Percentiles rank a stretch among this genome's conserved stretches.
Evolutionary conservation across 2,113 vertebrate genomes (phyloP).

Genomic region (Gnathonemus longibarbis): DNA sequence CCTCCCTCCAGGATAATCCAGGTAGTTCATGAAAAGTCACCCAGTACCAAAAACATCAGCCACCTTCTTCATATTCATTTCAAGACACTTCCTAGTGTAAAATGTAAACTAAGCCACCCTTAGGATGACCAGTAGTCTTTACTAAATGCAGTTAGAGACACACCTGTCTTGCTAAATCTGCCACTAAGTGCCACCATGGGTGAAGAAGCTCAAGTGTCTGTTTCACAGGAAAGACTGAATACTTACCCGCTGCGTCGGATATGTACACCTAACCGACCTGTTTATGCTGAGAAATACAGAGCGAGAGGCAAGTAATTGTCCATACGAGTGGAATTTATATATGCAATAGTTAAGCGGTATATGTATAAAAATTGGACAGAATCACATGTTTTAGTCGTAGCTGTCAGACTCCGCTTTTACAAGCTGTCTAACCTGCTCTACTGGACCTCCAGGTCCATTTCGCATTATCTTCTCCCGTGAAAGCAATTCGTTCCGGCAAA

Average conservation of each 20-base stretch:
- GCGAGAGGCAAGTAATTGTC: neutral
- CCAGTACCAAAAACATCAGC: neutral
- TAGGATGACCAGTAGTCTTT: neutral
- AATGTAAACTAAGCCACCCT: neutral
- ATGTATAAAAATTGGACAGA: neutral
- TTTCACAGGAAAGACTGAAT: neutral
- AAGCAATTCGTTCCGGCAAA: slow-evolving; percentile 20
- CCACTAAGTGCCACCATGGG: neutral
- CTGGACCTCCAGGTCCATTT: slow-evolving; percentile 1
- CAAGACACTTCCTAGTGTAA: neutral
- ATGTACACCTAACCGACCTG: neutral
- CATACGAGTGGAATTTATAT: neutral
- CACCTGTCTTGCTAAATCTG: neutral
- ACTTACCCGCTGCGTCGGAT: neutral
- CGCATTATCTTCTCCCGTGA: slow-evolving; percentile 12
- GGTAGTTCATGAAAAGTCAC: neutral
- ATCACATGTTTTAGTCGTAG: neutral
- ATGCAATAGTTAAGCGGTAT: neutral
- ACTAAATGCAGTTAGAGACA: neutral
- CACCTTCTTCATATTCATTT: neutral
- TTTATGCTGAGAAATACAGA: neutral
- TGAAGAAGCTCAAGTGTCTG: neutral
- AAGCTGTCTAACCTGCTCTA: neutral
- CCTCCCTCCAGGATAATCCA: neutral
- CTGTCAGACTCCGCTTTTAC: neutral